A percentile compares a stretch with the other conserved stretches of the same genome.
Evolutionary conservation across 2,797 vertebrate species (phyloP).

Genomic region (Peromyscus eremicus): DNA sequence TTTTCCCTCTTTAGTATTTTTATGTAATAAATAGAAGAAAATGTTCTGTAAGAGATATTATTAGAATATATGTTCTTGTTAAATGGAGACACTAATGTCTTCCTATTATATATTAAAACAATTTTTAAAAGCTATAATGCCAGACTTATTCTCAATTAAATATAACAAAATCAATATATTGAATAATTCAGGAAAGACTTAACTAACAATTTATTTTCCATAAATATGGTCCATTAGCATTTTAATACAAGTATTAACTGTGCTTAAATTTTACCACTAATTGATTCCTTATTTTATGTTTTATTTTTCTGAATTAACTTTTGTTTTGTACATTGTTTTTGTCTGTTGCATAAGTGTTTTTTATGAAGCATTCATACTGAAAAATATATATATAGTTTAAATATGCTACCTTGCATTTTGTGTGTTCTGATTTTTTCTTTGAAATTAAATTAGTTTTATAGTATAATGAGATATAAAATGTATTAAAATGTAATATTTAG

Average conservation of each 20-base stretch:
- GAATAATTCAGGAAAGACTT: constrained; percentile 64
- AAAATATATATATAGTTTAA: neutral
- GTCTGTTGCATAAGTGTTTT: neutral
- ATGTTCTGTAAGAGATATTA: neutral
- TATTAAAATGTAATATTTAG: neutral
- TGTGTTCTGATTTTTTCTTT: neutral
- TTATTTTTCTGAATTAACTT: constrained; percentile 46
- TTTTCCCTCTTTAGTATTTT: neutral
- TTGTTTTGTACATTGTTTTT: neutral
- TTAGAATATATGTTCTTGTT: constrained; percentile 33
- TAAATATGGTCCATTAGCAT: constrained; percentile 29
- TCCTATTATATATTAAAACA: neutral
- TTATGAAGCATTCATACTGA: neutral
- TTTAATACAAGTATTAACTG: constrained; percentile 31
- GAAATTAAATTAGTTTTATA: neutral
- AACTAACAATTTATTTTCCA: constrained; percentile 52
- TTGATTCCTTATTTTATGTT: constrained; percentile 26
- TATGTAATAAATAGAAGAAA: neutral
- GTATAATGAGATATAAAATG: neutral
- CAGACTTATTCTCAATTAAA: constrained; percentile 36
- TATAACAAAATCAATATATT: constrained; percentile 47
- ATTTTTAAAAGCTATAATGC: neutral
- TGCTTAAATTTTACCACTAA: constrained; percentile 51
- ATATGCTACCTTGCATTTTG: neutral
- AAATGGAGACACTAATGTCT: neutral